Evolutionary conservation across 2,888 invertebrate genomes (phyloP), one percentile per base, ranked within the genome.

Genomic region (Hydroisotoma schaefferi): DNA sequence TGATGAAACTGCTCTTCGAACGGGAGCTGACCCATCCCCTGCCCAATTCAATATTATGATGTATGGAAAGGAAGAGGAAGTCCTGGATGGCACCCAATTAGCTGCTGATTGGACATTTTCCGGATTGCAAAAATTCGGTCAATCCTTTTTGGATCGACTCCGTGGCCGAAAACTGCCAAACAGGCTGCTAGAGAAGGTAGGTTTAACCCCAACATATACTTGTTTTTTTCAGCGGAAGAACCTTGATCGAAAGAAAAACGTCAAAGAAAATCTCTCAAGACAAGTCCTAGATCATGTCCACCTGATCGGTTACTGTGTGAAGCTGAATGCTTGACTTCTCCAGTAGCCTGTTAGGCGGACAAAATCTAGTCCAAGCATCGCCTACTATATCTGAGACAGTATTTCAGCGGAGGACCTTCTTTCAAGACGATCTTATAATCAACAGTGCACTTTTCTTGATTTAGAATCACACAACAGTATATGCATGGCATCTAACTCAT

Each of bases 91-190:
- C 23, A 92, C 93, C 20, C 93, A 94, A 77, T 79, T 95, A 70
- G 91, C 93, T n/a, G 92, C 94, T 23, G 94, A 94, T 76, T 92
- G 90, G 84, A 90, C 92, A 23, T 94, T 94, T 78, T 87, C 92
- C 1, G 91, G 93, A 3, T 81, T 95, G 55, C 94, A 94, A 77
- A 94, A 93, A 78, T 95, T 94, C 77, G 95, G 95, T 15, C 90
- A 94, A 81, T 93, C 92, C 54, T 82, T 94, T 74, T 87, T 94
- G 74, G 92, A 92, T 77, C 75, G 60, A 60, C 63, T 63, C 52
- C 82, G 89, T 73, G 93, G 93, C 63, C 80, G 89, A 47, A 87
- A 83, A 77, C 80, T 93, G 72, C 87, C 88, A 54, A 88, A 85
- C 77, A 88, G 88, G 77, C 80, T 94, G 71, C 81, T 94, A 70